Conservation (phyloP, 2,797 vertebrate genomes). For the Rhabdophis nuchalis region DNA sequence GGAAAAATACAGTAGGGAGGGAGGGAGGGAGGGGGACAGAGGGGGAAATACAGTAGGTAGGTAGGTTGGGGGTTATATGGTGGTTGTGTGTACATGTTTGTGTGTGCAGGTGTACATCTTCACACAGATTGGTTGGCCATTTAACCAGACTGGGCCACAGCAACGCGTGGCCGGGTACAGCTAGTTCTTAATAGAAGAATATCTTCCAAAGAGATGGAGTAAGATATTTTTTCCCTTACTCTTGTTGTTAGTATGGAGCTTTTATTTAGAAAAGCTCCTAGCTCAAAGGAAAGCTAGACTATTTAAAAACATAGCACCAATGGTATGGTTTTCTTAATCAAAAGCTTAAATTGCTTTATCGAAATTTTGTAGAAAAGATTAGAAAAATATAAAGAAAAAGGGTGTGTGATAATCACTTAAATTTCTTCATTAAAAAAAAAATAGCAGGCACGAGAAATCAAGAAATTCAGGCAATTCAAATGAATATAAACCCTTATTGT, state of each 20-base stretch:
- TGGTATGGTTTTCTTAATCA: constrained; percentile 3
- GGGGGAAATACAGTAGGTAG: too few species aligned
- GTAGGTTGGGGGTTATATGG: too few species aligned
- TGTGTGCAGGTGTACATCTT: too few species aligned
- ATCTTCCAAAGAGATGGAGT: constrained; percentile 2
- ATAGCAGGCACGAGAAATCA: too few species aligned
- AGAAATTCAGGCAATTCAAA: too few species aligned
- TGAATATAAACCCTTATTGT: too few species aligned
- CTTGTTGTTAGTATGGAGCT: neutral
- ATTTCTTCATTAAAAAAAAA: neutral
- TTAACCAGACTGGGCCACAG: too few species aligned
- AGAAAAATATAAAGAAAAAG: neutral
- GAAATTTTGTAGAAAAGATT: neutral
- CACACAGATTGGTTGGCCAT: too few species aligned
- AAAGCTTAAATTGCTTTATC: neutral
- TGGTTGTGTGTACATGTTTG: too few species aligned
- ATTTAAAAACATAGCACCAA: neutral
- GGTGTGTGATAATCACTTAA: neutral
- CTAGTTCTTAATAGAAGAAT: neutral
- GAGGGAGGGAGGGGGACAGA: too few species aligned
- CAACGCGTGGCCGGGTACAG: too few species aligned
- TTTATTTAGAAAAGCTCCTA: neutral
- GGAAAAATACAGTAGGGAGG: too few species aligned
- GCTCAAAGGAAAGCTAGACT: neutral
- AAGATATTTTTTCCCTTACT: neutral